Evolutionary conservation across 2,113 vertebrate species (phyloP).

Genomic region (Beaufortia kweichowensis): DNA sequence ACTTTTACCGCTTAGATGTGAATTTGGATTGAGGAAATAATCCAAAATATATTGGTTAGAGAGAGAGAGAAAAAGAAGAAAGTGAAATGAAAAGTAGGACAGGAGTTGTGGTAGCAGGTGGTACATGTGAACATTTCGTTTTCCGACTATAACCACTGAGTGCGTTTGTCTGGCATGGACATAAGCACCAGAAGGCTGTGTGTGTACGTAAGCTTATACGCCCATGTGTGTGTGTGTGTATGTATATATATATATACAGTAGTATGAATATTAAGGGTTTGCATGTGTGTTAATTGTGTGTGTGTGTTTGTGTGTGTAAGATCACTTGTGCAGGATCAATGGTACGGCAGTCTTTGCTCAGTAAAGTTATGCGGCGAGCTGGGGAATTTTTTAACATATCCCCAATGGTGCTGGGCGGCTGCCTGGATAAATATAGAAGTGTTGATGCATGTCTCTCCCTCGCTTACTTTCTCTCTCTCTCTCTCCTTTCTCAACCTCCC

Average conservation of each 20-base stretch:
- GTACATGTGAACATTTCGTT: constrained; percentile 54
- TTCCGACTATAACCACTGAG: constrained; percentile 48
- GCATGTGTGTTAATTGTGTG: neutral
- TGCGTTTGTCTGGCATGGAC: constrained; percentile 47
- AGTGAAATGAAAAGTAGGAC: constrained; percentile 50
- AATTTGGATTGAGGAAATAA: constrained; percentile 6
- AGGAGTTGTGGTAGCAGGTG: constrained; percentile 56
- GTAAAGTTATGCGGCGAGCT: constrained; percentile 43
- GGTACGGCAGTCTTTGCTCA: constrained; percentile 42
- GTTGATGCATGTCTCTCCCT: constrained; percentile 41
- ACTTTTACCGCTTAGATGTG: neutral
- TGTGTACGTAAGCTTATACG: constrained; percentile 39
- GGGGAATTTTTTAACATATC: constrained; percentile 56
- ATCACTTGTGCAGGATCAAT: constrained; percentile 27
- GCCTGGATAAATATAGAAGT: constrained; percentile 77
- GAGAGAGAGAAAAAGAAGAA: constrained; percentile 10
- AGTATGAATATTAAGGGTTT: no score
- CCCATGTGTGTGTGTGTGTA: constrained; percentile 8
- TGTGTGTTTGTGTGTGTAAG: constrained; percentile 40
- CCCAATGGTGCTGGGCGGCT: constrained; percentile 70
- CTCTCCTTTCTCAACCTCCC: constrained; percentile 58
- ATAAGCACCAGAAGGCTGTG: constrained; percentile 48
- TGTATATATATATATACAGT: constrained; percentile 18
- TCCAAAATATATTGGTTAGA: neutral
- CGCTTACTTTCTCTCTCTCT: constrained; percentile 9